These are phyloP conservation scores for Microctonus brassicae DNA, from an alignment of 2,888 invertebrate genomes.

Conservation along the genomic window DNA sequence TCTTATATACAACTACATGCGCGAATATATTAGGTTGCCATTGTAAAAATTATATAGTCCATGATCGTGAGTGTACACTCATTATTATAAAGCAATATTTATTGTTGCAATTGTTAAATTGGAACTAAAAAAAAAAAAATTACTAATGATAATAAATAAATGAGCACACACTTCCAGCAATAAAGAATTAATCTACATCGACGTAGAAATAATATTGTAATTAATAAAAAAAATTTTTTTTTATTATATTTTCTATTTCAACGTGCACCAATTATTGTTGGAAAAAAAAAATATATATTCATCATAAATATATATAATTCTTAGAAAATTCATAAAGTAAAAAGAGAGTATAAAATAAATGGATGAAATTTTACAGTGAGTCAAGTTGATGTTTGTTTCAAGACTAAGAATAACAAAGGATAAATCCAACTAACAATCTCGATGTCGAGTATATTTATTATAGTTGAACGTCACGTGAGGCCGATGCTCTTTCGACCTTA, in stretches of 20 bases:
- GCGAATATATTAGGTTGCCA: slow-evolving; percentile 5
- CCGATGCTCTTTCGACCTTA: slow-evolving; percentile 40
- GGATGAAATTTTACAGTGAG: too few species aligned
- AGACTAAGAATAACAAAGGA: slow-evolving; percentile 25
- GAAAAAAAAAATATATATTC: too few species aligned
- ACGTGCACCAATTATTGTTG: too few species aligned
- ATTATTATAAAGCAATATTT: slow-evolving; percentile 19
- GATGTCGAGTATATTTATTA: too few species aligned
- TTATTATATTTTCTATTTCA: too few species aligned
- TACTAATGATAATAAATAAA: not conserved
- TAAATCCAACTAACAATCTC: too few species aligned
- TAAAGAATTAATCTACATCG: not conserved
- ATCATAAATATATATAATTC: too few species aligned
- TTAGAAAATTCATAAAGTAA: too few species aligned
- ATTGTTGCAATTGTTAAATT: slow-evolving; percentile 12
- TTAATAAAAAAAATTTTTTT: too few species aligned
- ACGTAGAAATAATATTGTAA: too few species aligned
- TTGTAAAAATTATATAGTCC: not conserved
- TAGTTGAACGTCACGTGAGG: slow-evolving; percentile 32
- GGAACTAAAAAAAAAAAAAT: not conserved
- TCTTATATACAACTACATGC: slow-evolving; percentile 3
- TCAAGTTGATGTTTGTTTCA: too few species aligned
- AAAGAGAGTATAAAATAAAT: too few species aligned
- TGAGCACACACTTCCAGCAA: not conserved
- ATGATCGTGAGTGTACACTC: not conserved